Base-by-base conservation (phyloP, 2,797 vertebrate genomes). In the Macrochelys suwanniensis region DNA sequence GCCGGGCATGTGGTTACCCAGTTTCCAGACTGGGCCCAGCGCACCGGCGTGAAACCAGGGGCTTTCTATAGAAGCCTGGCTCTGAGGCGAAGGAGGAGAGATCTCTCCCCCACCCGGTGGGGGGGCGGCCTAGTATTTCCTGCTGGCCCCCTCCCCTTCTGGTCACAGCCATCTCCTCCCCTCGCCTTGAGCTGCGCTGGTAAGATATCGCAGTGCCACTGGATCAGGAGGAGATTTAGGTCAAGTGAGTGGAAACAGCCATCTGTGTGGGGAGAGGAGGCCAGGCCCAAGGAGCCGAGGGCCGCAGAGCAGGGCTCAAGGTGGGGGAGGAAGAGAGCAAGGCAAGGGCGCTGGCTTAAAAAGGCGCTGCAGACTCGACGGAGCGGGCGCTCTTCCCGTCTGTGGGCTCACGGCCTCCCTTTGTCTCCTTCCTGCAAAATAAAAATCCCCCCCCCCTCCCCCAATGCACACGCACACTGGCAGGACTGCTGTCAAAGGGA, bases 201-300 rank as follows among this genome's bases (percentile, higher is more conserved):
- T 53, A 91, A 97, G 97, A 96, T 89, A 97, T 96, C 96, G 97
- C 97, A 96, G 96, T 89, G 93, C 95, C 96, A 5, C 92, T 97
- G 97, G 96, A 97, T 97, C 96, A 95, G 95, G 94, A 88, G 95
- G 85, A 95, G 98, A 96, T 97, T 96, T 94, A 95, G 95, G 95
- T 96, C 96, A 96, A 95, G 92, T 95, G 96, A 96, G 96, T 94
- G 96, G 96, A 95, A 97, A 93, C 85, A 96, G 96, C 94, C 96
- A 86, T 93, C 97, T 97, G 97, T 96, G 97, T 95, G 96, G 80
- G 25, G 93, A 94, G 91, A 92, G 94, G 90, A 94, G 89, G 79
- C 89, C 85, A 92, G 96, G 96, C 94, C 93, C 95, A 85, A 61
- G 85, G 95, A 89, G 3, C 45, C 83, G 61, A 81, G 47, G 93